These are phyloP conservation scores for Pelosia muscerda DNA, from an alignment of 2,888 invertebrate species.

Conservation along the genomic window DNA sequence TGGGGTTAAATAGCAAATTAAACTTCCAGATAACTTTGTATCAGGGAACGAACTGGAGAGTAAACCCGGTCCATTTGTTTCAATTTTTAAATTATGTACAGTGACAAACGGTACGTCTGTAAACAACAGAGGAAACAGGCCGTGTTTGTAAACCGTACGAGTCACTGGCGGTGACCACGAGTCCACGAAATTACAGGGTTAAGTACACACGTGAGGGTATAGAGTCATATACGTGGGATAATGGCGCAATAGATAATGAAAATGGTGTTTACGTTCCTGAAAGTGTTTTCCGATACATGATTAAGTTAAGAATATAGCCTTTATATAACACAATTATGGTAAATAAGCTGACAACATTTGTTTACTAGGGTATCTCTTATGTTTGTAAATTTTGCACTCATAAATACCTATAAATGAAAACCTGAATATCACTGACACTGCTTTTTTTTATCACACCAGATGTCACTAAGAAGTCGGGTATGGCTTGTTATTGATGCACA, in stretches of 20 bases:
- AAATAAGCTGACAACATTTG: neutral
- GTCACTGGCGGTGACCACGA: conserved; percentile 12
- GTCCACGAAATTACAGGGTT: conserved; percentile 16
- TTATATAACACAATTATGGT: neutral
- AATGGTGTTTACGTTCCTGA: neutral
- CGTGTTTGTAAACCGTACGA: conserved; percentile 14
- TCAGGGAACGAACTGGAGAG: conserved; percentile 26
- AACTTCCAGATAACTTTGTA: neutral
- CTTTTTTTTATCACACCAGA: too few relatives aligned
- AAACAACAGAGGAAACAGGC: conserved; percentile 29
- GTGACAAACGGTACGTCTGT: conserved; percentile 21
- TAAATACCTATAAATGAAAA: too few relatives aligned
- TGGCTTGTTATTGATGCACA: too few relatives aligned
- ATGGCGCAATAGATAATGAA: conserved; percentile 3
- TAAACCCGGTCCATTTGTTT: conserved; percentile 44
- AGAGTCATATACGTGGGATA: neutral
- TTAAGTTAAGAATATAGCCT: neutral
- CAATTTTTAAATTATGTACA: conserved; percentile 48
- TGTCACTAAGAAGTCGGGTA: too few relatives aligned
- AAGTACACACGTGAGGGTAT: conserved; percentile 20
- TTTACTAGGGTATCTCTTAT: neutral
- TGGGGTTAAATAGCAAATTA: neutral
- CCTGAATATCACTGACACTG: too few relatives aligned
- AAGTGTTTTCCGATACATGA: conserved; percentile 5
- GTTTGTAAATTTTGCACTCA: too few relatives aligned